Evolutionary conservation across 2,797 vertebrate genomes (phyloP).

Genomic region (Scomberomorus guttatus): DNA sequence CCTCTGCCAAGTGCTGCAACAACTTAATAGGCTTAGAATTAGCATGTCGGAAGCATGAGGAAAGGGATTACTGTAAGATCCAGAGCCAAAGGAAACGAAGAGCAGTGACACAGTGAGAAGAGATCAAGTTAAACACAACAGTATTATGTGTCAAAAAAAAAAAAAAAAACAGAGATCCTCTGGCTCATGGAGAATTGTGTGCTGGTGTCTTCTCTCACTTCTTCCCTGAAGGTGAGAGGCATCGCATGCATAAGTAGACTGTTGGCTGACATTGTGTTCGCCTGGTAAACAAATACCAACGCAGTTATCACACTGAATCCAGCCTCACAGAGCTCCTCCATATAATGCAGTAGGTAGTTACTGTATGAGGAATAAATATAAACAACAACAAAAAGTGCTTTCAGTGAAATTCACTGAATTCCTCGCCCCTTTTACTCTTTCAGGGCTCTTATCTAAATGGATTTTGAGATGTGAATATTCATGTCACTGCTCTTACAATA

Average conservation of each 20-base stretch:
- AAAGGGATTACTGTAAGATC: conserved; percentile 78
- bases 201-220: conserved; percentile 58
- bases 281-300: conserved; percentile 59
- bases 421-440: conserved; percentile 15
- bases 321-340: conserved; percentile 41
- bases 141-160: conserved; percentile 63
- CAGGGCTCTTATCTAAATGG: conserved; percentile 18
- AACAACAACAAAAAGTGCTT: conserved; percentile 62
- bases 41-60: conserved; percentile 74
- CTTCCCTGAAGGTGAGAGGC: conserved; percentile 73
- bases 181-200: conserved; percentile 63
- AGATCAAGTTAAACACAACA: conserved; percentile 77
- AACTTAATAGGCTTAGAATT: conserved; percentile 82
- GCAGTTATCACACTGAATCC: conserved; percentile 49
- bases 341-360: conserved; percentile 38
- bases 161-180: conserved; percentile 50
- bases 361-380: conserved; percentile 44
- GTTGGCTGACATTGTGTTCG: conserved; percentile 61
- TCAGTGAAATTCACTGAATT: conserved; percentile 42
- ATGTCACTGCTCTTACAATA: conserved; percentile 28
- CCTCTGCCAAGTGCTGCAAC: conserved; percentile 67
- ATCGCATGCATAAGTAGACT: conserved; percentile 55
- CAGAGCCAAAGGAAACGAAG: conserved; percentile 64
- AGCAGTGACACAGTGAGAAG: conserved; percentile 74
- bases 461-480: conserved; percentile 40